Conservation (phyloP, 1,140 invertebrate species). For the Leguminivora glycinivorella region DNA sequence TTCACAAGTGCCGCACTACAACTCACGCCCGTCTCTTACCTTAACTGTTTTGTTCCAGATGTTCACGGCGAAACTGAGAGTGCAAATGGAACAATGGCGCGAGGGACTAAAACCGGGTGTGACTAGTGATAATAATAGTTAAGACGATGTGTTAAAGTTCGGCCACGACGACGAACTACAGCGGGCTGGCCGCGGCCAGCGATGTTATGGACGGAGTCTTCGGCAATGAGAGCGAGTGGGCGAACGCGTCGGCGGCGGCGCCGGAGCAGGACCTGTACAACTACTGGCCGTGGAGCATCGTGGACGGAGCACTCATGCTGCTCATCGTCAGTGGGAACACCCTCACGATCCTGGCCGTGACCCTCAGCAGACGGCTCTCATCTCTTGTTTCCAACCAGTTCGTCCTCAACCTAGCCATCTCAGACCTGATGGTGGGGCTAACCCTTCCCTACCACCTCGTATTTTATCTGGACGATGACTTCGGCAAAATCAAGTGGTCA, state of each 20-base stretch:
- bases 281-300: conserved; percentile 80
- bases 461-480: conserved; percentile 82
- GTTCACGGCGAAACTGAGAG: conserved; percentile 28
- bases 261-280: conserved; percentile 62
- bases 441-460: conserved; percentile 86
- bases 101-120: conserved; percentile 44
- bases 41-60: conserved; percentile 47
- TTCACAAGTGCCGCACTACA: conserved; percentile 36
- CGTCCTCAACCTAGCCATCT: conserved; percentile 86
- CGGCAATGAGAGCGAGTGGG: conserved; percentile 58
- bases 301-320: conserved; percentile 82
- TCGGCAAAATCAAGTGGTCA: conserved; percentile 79
- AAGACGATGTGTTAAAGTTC: conserved; percentile 60
- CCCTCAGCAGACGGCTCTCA: conserved; percentile 82
- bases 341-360: conserved; percentile 85
- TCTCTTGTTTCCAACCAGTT: conserved; percentile 85
- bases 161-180: conserved; percentile 65
- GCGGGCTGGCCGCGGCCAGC: conserved; percentile 69
- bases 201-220: conserved; percentile 74
- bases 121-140: conserved; percentile 50
- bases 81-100: conserved; percentile 42
- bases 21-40: conserved; percentile 1
- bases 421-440: conserved; percentile 86
- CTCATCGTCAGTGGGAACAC: conserved; percentile 85
- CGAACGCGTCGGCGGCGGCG: conserved; percentile 54